These are phyloP conservation scores for Metaphire vulgaris DNA, from an alignment of 1,140 invertebrate species.

Conservation along the genomic window DNA sequence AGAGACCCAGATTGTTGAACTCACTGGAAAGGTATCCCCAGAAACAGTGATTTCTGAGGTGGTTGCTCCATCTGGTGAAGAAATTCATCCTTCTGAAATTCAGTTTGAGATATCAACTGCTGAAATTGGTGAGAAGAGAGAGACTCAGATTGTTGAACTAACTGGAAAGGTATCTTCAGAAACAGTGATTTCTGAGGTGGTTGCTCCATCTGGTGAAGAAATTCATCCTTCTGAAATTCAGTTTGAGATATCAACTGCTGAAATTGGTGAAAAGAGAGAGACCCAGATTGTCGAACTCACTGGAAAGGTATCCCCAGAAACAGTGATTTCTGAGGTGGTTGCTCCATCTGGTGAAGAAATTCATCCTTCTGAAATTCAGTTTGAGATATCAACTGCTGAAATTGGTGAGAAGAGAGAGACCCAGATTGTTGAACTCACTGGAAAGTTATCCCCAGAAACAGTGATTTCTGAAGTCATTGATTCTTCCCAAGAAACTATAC, in stretches of 20 bases:
- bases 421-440: background rate
- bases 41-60: background rate
- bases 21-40: background rate
- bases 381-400: constrained; percentile 21
- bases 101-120: constrained; percentile 17
- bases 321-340: constrained; percentile 10
- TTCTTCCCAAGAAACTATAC: background rate
- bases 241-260: constrained; percentile 30
- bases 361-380: constrained; percentile 5
- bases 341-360: constrained; percentile 12
- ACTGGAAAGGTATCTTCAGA: constrained; percentile 2
- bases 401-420: background rate
- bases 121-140: background rate
- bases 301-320: background rate
- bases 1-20: background rate
- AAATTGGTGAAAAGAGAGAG: constrained; percentile 12
- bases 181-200: constrained; percentile 20
- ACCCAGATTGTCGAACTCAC: constrained; percentile 12
- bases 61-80: constrained; percentile 22
- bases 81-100: background rate
- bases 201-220: constrained; percentile 14
- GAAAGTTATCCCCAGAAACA: constrained; percentile 4
- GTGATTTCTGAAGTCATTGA: background rate
- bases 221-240: constrained; percentile 21
- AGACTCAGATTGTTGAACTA: background rate